phyloP scores from a whole-genome alignment of 2,797 vertebrate genomes.

The Cirrhinus molitorella region DNA sequence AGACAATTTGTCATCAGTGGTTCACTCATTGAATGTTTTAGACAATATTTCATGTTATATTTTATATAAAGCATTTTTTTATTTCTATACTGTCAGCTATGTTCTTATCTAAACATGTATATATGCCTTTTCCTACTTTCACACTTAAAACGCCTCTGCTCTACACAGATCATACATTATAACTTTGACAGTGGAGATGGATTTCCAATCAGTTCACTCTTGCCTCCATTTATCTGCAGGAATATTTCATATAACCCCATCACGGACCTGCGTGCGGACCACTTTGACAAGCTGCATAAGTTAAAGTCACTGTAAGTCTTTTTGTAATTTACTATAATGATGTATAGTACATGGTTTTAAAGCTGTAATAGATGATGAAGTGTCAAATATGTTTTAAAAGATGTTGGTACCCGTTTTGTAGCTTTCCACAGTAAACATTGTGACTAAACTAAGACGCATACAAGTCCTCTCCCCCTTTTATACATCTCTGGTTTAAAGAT shows the following conservation, averaged over 20 bases:
- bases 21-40: too few species aligned
- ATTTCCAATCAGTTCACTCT: constrained; percentile 9
- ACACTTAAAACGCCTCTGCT: neutral
- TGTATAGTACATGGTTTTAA: neutral
- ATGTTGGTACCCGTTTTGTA: too few species aligned
- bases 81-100: neutral
- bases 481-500: neutral
- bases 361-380: neutral
- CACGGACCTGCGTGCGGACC: constrained; percentile 85
- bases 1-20: neutral
- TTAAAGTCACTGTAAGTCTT: constrained; percentile 94
- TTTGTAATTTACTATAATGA: neutral
- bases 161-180: neutral
- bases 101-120: neutral
- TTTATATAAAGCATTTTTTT: neutral
- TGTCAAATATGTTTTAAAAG: neutral
- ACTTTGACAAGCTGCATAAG: constrained; percentile 90
- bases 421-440: neutral
- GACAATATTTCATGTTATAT: neutral
- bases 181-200: neutral
- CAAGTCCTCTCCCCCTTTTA: neutral
- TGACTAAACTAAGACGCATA: neutral
- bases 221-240: constrained; percentile 70
- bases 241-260: constrained; percentile 96
- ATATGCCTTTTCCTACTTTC: neutral